Percentiles rank a stretch among this genome's conserved stretches.
phyloP scores from a whole-genome alignment of 2,888 invertebrate species.

The Temnothorax unifasciatus region DNA sequence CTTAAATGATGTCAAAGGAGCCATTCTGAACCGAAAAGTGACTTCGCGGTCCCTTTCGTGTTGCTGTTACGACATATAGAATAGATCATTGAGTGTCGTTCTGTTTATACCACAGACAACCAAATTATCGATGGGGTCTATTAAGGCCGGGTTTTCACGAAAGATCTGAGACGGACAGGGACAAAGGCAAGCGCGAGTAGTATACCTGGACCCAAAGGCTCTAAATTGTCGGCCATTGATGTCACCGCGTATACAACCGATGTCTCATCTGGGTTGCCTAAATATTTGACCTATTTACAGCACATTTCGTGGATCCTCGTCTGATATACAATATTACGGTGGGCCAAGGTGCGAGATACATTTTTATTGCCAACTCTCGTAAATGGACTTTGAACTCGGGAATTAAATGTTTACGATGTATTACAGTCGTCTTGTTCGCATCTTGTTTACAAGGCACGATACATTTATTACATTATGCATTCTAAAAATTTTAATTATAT shows the following conservation, averaged over 20 bases:
- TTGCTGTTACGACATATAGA: slow-evolving; percentile 55
- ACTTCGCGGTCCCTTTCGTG: slow-evolving; percentile 78
- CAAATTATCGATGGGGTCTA: slow-evolving; percentile 84
- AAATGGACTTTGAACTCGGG: neutral
- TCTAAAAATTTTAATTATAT: neutral
- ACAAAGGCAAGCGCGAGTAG: slow-evolving; percentile 72
- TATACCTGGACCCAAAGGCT: slow-evolving; percentile 75
- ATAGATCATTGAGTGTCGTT: slow-evolving; percentile 86
- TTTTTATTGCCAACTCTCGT: slow-evolving; percentile 16
- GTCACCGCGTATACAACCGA: slow-evolving; percentile 74
- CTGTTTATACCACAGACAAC: slow-evolving; percentile 86
- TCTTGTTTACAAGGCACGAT: neutral
- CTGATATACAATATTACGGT: slow-evolving; percentile 2
- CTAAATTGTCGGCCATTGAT: slow-evolving; percentile 77
- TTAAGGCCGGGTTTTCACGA: slow-evolving; percentile 81
- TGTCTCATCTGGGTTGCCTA: neutral
- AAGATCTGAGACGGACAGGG: slow-evolving; percentile 76
- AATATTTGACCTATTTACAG: slow-evolving; percentile 27
- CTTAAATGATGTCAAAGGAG: slow-evolving; percentile 30
- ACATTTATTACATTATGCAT: neutral
- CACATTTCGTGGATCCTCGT: neutral
- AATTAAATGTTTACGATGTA: slow-evolving; percentile 10
- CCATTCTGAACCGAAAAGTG: slow-evolving; percentile 69
- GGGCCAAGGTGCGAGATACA: neutral
- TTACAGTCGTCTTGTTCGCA: neutral